phyloP scores from a whole-genome alignment of 2,113 vertebrate species.

The Orthonyx spaldingii region DNA sequence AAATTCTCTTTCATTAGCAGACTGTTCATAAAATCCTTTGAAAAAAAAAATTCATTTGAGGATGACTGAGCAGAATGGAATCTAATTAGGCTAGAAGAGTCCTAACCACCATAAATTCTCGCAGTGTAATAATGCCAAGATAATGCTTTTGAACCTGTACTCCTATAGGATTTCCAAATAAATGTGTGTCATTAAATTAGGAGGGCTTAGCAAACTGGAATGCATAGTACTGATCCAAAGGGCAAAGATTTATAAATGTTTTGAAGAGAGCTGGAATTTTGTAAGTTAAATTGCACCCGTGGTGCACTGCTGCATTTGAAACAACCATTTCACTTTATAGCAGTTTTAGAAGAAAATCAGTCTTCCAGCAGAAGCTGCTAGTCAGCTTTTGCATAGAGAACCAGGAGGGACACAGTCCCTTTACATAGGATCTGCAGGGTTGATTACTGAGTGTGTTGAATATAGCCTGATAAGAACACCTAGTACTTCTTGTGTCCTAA shows the following conservation, averaged over 20 bases:
- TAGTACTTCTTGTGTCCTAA: not conserved
- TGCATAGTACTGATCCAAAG: not conserved
- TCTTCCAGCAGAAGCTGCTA: not conserved
- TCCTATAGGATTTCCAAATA: constrained; percentile 18
- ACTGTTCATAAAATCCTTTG: constrained; percentile 33
- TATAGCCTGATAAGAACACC: not conserved
- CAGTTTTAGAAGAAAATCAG: not conserved
- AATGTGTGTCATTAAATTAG: not conserved
- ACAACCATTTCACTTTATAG: not conserved
- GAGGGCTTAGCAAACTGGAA: not conserved
- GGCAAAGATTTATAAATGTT: not conserved
- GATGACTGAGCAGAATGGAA: constrained; percentile 36
- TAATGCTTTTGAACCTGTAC: constrained; percentile 2
- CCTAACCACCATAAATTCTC: constrained; percentile 29
- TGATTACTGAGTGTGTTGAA: not conserved
- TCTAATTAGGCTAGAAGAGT: constrained; percentile 45
- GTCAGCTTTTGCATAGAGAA: not conserved
- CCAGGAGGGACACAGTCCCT: not conserved
- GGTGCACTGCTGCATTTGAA: not conserved
- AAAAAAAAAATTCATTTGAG: constrained; percentile 43
- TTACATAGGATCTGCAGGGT: not conserved
- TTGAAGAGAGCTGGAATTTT: not conserved
- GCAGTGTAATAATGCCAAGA: not conserved
- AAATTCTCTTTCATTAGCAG: constrained; percentile 54
- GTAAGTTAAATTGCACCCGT: not conserved